A percentile compares a stretch with the other conserved stretches of the same genome.
phyloP scores from a whole-genome alignment of 92 coral and sea anemone genomes.

The Isaurus tuberculatus region DNA sequence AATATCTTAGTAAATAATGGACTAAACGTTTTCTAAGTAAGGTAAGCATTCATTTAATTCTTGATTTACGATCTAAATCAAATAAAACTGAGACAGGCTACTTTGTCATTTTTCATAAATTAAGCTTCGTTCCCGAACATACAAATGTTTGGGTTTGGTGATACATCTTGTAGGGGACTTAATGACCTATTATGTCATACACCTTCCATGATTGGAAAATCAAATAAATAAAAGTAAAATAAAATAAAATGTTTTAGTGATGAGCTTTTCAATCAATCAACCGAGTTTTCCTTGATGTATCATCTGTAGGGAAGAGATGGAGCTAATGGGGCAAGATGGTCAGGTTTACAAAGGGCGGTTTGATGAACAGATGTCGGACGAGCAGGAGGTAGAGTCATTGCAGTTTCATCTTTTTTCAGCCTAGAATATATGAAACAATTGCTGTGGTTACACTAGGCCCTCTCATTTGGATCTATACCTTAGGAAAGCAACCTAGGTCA shows the following conservation, averaged over 20 bases:
- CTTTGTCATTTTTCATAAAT: no score
- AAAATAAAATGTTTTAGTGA: no score
- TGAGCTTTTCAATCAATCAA: neutral
- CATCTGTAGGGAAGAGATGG: slow-evolving; percentile 80
- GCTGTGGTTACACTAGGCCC: neutral
- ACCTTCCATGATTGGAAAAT: no score
- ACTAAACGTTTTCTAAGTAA: no score
- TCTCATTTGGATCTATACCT: neutral
- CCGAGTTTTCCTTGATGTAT: neutral
- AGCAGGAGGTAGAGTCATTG: neutral
- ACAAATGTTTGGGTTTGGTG: no score
- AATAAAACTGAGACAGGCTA: no score
- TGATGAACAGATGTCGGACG: slow-evolving; percentile 77
- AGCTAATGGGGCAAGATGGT: slow-evolving; percentile 95
- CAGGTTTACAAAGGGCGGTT: slow-evolving; percentile 94
- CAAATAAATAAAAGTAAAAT: no score
- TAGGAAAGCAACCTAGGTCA: no score
- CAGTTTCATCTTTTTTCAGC: neutral
- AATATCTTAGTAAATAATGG: no score
- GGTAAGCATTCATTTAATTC: neutral
- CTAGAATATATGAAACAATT: neutral
- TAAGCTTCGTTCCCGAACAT: neutral
- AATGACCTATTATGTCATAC: no score
- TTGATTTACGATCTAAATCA: neutral
- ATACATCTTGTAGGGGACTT: no score